Conservation (phyloP, 92 coral and sea anemone species). For the Heliopora coerulea region DNA sequence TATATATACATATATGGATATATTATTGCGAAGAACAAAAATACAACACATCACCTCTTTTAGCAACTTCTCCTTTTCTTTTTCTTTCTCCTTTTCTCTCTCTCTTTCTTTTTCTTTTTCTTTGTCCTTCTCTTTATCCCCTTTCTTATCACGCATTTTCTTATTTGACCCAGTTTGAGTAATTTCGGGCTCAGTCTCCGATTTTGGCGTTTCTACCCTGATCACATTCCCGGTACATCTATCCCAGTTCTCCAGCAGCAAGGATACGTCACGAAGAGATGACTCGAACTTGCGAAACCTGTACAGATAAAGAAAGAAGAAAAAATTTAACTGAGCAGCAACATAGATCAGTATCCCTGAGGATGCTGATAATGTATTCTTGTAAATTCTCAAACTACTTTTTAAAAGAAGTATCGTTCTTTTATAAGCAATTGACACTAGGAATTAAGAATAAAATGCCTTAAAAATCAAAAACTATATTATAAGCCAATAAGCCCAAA, state of each 20-base stretch:
- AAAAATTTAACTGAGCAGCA: neutral
- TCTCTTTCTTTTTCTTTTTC: conserved; percentile 61
- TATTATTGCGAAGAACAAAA: too few relatives aligned
- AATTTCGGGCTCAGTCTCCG: conserved; percentile 84
- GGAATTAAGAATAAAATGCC: too few relatives aligned
- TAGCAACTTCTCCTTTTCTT: conserved; percentile 49
- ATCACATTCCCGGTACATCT: conserved; percentile 77
- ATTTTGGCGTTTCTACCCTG: conserved; percentile 86
- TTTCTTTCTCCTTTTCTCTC: conserved; percentile 61
- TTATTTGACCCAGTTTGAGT: conserved; percentile 60
- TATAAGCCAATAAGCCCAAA: too few relatives aligned
- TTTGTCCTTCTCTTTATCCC: conserved; percentile 56
- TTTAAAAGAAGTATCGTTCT: too few relatives aligned
- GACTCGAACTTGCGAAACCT: conserved; percentile 82
- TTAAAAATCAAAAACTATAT: too few relatives aligned
- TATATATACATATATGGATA: too few relatives aligned
- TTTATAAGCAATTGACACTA: too few relatives aligned
- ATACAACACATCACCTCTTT: conserved; percentile 23
- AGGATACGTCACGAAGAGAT: conserved; percentile 87
- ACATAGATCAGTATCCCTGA: neutral
- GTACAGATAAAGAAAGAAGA: neutral
- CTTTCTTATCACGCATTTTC: conserved; percentile 75
- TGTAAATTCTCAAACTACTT: too few relatives aligned
- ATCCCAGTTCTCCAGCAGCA: conserved; percentile 90
- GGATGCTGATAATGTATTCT: too few relatives aligned